Percentiles rank a stretch among this genome's conserved stretches.
These are phyloP conservation scores for Prunella fulvescens DNA, from an alignment of 2,113 vertebrate species.

Conservation along the genomic window DNA sequence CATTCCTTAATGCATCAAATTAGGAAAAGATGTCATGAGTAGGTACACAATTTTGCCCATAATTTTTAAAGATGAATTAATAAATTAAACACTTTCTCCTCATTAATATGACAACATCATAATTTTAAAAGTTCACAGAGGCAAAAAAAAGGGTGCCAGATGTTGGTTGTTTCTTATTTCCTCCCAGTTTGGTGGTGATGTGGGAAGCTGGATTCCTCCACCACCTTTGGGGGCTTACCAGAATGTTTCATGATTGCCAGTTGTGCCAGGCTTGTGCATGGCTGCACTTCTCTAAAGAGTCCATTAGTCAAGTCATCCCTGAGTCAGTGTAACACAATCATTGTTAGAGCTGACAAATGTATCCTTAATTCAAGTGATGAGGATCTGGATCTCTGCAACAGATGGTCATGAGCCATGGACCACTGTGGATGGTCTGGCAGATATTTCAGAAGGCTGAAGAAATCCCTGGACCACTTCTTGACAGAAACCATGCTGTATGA, in stretches of 20 bases:
- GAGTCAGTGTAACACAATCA: background rate
- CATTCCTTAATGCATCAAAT: slow-evolving; percentile 48
- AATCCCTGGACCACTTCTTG: background rate
- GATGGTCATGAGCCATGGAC: background rate
- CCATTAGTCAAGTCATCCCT: background rate
- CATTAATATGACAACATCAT: background rate
- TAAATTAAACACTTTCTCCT: slow-evolving; percentile 3
- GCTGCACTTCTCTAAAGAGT: background rate
- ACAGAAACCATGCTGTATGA: background rate
- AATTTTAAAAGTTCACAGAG: background rate
- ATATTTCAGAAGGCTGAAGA: background rate
- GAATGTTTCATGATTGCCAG: background rate
- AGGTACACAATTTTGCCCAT: slow-evolving; percentile 21
- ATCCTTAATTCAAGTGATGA: background rate
- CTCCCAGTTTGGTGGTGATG: background rate
- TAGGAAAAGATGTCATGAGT: slow-evolving; percentile 16
- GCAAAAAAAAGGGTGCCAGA: background rate
- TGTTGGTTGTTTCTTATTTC: background rate
- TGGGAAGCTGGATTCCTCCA: background rate
- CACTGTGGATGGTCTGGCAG: background rate
- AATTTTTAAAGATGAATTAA: slow-evolving; percentile 32
- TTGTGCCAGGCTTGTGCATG: background rate
- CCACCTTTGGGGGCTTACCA: background rate
- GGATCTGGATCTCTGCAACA: background rate
- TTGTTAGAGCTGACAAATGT: background rate